These are phyloP conservation scores for Notocelia uddmanniana DNA, from an alignment of 2,888 invertebrate genomes.

Conservation along the genomic window DNA sequence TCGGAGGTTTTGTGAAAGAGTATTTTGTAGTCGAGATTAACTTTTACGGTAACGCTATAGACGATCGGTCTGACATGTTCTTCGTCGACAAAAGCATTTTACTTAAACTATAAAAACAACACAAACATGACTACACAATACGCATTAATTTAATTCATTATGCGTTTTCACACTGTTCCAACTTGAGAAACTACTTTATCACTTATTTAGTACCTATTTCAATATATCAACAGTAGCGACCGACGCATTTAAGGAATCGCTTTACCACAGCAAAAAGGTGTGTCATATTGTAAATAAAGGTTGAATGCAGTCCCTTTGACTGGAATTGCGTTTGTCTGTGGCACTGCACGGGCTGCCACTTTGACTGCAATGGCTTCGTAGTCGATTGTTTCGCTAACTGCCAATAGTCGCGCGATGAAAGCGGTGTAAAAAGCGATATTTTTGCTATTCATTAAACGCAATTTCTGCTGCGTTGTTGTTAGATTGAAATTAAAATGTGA, in stretches of 20 bases:
- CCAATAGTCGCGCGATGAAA: constrained; percentile 45
- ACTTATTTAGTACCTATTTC: too few species aligned
- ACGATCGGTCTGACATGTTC: too few species aligned
- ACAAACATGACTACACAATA: too few species aligned
- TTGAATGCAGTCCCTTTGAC: constrained; percentile 46
- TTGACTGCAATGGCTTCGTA: constrained; percentile 50
- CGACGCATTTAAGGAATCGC: background rate
- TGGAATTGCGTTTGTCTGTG: constrained; percentile 48
- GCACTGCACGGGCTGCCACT: constrained; percentile 52
- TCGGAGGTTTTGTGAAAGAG: too few species aligned
- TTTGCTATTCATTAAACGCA: constrained; percentile 9
- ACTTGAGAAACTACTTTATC: too few species aligned
- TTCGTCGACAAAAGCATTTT: too few species aligned
- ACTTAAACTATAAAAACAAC: too few species aligned
- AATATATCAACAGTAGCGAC: too few species aligned
- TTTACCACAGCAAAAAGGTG: background rate
- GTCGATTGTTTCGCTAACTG: constrained; percentile 50
- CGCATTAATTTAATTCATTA: too few species aligned
- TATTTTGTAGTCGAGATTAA: too few species aligned
- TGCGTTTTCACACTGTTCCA: too few species aligned
- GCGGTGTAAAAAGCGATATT: background rate
- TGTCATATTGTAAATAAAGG: constrained; percentile 27
- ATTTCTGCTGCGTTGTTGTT: background rate
- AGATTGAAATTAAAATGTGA: constrained; percentile 14
- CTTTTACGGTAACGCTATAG: too few species aligned